Evolutionary conservation across 2,888 invertebrate genomes (phyloP).

Genomic region (Pyralis farinalis): DNA sequence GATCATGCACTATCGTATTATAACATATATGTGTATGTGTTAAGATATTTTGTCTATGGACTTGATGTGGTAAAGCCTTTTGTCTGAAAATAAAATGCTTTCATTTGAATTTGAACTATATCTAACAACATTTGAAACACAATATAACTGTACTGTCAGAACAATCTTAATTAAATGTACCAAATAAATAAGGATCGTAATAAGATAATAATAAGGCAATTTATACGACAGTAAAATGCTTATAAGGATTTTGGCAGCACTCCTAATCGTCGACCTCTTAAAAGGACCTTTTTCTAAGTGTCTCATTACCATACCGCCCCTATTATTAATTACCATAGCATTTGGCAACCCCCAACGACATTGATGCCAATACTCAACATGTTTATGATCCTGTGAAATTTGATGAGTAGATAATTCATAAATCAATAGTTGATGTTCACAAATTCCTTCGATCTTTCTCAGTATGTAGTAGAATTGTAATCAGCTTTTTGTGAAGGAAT

Average conservation of each 20-base stretch:
- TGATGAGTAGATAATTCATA: too few species aligned
- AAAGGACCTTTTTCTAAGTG: constrained; percentile 11
- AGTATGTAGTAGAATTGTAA: too few species aligned
- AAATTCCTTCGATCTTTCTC: too few species aligned
- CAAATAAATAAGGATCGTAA: neutral
- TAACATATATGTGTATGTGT: too few species aligned
- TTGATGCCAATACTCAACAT: constrained; percentile 9
- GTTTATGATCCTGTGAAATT: constrained; percentile 11
- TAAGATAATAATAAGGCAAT: constrained; percentile 8
- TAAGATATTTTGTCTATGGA: too few species aligned
- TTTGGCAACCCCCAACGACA: constrained; percentile 5
- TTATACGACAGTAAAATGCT: constrained; percentile 8
- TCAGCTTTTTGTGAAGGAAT: too few species aligned
- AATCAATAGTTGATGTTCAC: too few species aligned
- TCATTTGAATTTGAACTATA: too few species aligned
- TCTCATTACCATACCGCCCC: constrained; percentile 10
- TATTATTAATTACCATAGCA: constrained; percentile 3
- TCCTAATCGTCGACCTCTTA: constrained; percentile 7
- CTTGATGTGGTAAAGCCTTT: too few species aligned
- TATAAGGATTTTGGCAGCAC: constrained; percentile 6
- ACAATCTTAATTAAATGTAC: neutral
- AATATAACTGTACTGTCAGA: neutral
- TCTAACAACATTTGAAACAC: too few species aligned
- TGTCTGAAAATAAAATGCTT: too few species aligned
- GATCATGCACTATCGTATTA: too few species aligned